Evolutionary conservation across 2,113 vertebrate species (phyloP), one percentile per base, ranked within the genome.

Genomic region (Herpetotheres cachinnans): DNA sequence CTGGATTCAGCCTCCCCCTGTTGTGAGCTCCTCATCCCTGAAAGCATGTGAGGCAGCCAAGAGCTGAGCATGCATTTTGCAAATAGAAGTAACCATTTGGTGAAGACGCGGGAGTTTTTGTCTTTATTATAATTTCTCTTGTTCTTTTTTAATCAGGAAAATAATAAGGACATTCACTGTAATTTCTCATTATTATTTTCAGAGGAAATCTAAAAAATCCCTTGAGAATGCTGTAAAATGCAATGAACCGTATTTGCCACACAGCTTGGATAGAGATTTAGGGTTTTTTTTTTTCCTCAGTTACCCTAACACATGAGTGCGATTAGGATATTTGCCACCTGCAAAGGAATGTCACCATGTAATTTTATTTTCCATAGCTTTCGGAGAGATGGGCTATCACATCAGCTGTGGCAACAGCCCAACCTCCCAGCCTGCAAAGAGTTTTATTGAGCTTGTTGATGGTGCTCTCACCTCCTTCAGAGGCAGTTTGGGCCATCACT

Each of bases 281-380:
- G 5, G 0, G 0, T 0, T 61, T 61, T 50, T 55, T 40, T 42
- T 30, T 25, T 4, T 42, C 36, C 16, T 82, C 59, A 32, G 5
- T 27, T 36, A 36, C 40, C 6, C 2, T 67, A 54, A 69, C 12
- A 38, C 1, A 1, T 56, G 17, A 92, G 27, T 14, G 4, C 36
- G 30, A 70, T 47, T 30, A 79, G 62, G n/a, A 49, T 34, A 72
- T 89, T 84, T 69, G 26, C 44, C 73, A 72, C 52, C 40, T 67
- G 58, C 58, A 82, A 59, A 89, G 24, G 29, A 66, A 82, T 66
- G 13, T 21, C 30, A 14, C 21, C 10, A 5, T 67, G 63, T 76
- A 32, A 62, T 81, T 90, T 82, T 71, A 44, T 78, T 94, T 89
- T 63, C 72, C 26, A 5, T 32, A n/a, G 34, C 40, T 86, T 79